Evolutionary conservation across 92 coral and sea anemone genomes (phyloP).

Genomic region (Virgularia gustaviana): DNA sequence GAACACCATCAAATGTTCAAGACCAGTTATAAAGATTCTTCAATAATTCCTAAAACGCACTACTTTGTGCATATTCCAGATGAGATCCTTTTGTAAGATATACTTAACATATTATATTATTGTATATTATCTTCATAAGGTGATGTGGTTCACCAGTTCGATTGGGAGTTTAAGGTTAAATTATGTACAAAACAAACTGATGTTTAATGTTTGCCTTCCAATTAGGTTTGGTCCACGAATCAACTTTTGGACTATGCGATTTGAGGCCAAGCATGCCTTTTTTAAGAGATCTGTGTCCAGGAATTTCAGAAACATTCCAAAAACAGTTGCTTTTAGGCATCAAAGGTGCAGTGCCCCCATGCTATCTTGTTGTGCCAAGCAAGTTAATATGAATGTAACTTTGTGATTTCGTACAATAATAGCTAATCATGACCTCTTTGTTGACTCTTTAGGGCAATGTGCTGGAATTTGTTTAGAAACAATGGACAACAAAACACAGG

Average conservation of each 20-base stretch:
- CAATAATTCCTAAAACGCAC: slow-evolving; percentile 19
- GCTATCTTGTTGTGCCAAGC: too few species aligned
- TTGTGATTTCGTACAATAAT: too few species aligned
- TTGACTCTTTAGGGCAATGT: slow-evolving; percentile 15
- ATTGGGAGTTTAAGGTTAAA: too few species aligned
- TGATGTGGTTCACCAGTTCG: not conserved
- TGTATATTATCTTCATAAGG: not conserved
- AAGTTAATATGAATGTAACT: too few species aligned
- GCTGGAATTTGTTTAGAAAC: slow-evolving; percentile 28
- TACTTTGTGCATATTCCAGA: slow-evolving; percentile 13
- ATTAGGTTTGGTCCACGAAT: slow-evolving; percentile 18
- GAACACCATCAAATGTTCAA: slow-evolving; percentile 4
- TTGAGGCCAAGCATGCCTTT: slow-evolving; percentile 7
- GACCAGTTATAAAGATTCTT: slow-evolving; percentile 2
- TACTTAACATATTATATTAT: too few species aligned
- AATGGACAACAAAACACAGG: slow-evolving; percentile 26
- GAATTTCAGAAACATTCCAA: slow-evolving; percentile 19
- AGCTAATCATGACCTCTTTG: too few species aligned
- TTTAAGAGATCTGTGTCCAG: not conserved
- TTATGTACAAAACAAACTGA: not conserved
- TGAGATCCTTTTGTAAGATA: slow-evolving; percentile 17
- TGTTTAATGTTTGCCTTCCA: too few species aligned
- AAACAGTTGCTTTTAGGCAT: slow-evolving; percentile 17
- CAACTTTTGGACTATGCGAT: slow-evolving; percentile 5
- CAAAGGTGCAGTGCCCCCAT: too few species aligned